Conservation (phyloP, 2,888 invertebrate species). For the Schrankia costaestrigalis region DNA sequence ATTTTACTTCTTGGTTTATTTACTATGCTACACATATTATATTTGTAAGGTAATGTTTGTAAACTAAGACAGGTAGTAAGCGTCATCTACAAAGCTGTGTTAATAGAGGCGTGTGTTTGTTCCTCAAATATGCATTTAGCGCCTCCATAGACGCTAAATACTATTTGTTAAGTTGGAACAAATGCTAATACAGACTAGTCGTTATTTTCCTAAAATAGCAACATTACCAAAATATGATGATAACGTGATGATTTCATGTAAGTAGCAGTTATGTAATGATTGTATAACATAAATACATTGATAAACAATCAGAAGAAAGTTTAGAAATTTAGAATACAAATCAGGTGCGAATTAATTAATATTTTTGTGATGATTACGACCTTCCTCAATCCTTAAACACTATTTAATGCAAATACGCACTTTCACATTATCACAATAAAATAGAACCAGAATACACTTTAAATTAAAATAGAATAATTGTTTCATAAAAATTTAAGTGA, state of each 20-base stretch:
- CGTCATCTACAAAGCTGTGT: constrained; percentile 31
- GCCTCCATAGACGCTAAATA: constrained; percentile 45
- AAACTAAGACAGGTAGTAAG: constrained; percentile 23
- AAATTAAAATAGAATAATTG: neutral
- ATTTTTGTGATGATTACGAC: constrained; percentile 16
- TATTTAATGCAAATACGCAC: constrained; percentile 14
- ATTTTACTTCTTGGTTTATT: no score
- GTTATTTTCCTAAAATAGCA: constrained; percentile 6
- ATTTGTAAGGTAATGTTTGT: no score
- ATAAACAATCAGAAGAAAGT: constrained; percentile 14
- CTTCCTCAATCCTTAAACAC: constrained; percentile 7
- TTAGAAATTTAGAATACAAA: constrained; percentile 9
- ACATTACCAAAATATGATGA: neutral
- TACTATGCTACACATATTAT: no score
- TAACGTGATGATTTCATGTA: no score
- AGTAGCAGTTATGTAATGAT: neutral
- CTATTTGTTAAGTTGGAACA: constrained; percentile 42
- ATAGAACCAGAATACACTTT: constrained; percentile 1
- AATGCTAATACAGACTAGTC: constrained; percentile 30
- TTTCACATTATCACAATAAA: constrained; percentile 21
- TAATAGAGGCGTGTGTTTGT: constrained; percentile 42
- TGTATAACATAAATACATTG: neutral
- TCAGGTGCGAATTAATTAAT: constrained; percentile 7
- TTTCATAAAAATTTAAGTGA: neutral
- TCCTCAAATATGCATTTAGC: constrained; percentile 57